phyloP scores from a whole-genome alignment of 2,797 vertebrate genomes.

The Hydrolagus colliei region DNA sequence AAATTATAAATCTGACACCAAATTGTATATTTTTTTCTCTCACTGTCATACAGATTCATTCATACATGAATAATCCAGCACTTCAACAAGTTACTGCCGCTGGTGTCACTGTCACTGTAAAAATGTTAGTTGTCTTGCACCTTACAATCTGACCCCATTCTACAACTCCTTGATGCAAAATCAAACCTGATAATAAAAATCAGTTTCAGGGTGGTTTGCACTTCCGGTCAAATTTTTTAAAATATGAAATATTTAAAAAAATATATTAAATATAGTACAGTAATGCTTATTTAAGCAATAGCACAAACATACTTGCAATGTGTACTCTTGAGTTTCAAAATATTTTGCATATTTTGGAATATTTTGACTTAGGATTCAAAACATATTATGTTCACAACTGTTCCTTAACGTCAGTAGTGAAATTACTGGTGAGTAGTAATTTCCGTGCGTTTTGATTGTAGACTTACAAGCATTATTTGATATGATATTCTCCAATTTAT shows the following conservation, averaged over 20 bases:
- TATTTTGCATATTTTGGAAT: background rate
- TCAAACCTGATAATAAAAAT: conserved; percentile 18
- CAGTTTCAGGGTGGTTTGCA: background rate
- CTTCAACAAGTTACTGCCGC: conserved; percentile 1
- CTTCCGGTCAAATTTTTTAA: background rate
- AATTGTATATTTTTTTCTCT: background rate
- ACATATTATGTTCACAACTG: background rate
- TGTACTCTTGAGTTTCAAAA: conserved; percentile 3
- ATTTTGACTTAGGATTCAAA: no score
- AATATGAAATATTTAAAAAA: no score
- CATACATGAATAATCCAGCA: background rate
- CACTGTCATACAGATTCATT: background rate
- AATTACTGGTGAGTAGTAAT: background rate
- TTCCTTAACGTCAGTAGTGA: conserved; percentile 1
- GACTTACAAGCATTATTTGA: background rate
- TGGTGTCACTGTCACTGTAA: background rate
- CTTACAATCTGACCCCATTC: background rate
- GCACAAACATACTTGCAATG: background rate
- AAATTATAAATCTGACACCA: background rate
- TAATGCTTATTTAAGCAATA: conserved; percentile 2
- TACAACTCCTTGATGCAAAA: background rate
- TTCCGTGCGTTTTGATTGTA: background rate
- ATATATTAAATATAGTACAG: background rate
- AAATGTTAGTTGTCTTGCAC: background rate
- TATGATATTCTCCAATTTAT: background rate